Evolutionary conservation across 2,797 vertebrate species (phyloP), one percentile per base, ranked within the genome.

Genomic region (Sebastes iracundus): DNA sequence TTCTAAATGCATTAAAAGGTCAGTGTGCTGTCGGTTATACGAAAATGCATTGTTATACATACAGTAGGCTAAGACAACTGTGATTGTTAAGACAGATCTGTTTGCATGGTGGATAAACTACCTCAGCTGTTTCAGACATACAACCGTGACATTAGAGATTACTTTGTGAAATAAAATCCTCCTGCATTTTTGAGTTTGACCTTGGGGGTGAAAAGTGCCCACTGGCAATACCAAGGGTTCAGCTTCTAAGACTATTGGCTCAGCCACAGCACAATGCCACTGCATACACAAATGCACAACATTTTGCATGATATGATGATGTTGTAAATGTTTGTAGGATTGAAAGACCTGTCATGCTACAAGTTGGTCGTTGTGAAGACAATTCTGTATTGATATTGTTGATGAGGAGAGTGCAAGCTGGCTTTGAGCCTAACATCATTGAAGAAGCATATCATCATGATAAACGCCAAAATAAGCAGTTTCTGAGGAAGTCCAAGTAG

Each of bases 91-190:
- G 32, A 46, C 18, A 74, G 9, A 52, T 66, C 6, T 0, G 55
- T 79, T 66, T 80, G 71, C 49, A 66, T 52, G 46, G 49, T 55
- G 60, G 75, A 69, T 74, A 20, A 42, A 71, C 49, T 33, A 58
- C 58, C 32, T 74, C 78, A 81, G 75, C 70, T 56, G 61, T 73
- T 74, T 74, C 66, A 80, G 66, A 83, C 60, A 56, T 75, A 52
- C 74, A 69, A 52, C 55, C 38, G 46, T 58, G 70, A 80, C 60
- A 76, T 86, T 68, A 77, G 35, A 77, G 71, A 77, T 84, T 56
- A 77, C 64, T 82, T 87, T 83, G 71, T 84, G 82, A 87, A 88
- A 91, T 84, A 60, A 80, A 90, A 92, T 86, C 79, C 82, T 55
- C 12, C 46, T 81, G 77, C 82, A 75, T 77, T 90, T 90, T 77